Base-by-base conservation (phyloP, 1,140 invertebrate genomes). In the Tyrophagus putrescentiae region DNA sequence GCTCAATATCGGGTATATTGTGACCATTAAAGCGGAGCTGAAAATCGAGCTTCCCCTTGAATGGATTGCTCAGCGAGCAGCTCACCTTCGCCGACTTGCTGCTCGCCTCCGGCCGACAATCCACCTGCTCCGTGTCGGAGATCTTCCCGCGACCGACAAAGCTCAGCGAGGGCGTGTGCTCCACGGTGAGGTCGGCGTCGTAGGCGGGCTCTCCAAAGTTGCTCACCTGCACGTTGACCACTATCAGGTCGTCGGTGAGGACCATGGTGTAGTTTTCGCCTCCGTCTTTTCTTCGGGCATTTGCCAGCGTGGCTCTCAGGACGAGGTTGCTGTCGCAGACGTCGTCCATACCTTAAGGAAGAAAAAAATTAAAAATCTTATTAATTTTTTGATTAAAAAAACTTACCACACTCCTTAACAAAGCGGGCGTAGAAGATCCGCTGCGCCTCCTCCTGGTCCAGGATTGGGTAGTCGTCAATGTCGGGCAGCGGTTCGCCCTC, bases 131-230 rank as follows among this genome's bases (percentile, higher is more conserved):
- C 44, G 61, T 60, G 60, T 62, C 64, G 11, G 65, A 29, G 29
- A 67, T 60, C 62, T 72, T 68, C n/a, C n/a, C n/a, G 23, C 64
- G 61, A 23, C 81, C 82, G 66, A 88, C 84, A 67, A 89, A 93
- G 67, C 80, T 82, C 6, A 96, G 74, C 56, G 77, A 82, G 34
- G 78, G 71, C 23, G 88, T 84, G 71, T 92, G 85, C 25, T 74
- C 72, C 1, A 96, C 77, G 68, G 84, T 86, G 1, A 96, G 69
- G 65, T 83, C 82, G 0, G 89, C 81, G 70, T 94, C 86, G 68
- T 96, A 95, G 0, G 92, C 92, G 0, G 90, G 84, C 70, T 97
- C 91, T 2, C 81, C 81, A 23, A 76, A 67, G 70, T 96, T 97
- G 28, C 73, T 75, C 2, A 90, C 78, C 27, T 77, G 80, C 11